phyloP scores from a whole-genome alignment of 2,113 vertebrate genomes.

The Leptocoma aspasia region DNA sequence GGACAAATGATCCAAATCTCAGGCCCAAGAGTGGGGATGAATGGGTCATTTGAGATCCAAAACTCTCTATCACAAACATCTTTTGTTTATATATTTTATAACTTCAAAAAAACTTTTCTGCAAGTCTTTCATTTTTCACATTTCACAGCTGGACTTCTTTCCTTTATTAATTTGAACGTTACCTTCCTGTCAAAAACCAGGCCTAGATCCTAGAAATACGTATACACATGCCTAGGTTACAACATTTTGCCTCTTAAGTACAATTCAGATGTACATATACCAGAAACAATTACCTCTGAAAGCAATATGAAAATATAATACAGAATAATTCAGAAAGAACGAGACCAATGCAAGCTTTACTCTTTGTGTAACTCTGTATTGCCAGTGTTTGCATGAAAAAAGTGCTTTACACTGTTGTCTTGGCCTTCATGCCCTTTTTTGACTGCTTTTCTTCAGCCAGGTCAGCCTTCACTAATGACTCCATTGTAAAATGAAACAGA shows the following conservation, averaged over 20 bases:
- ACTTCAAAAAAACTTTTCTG: not conserved
- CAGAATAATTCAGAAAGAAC: not conserved
- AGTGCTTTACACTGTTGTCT: not conserved
- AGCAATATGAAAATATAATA: not conserved
- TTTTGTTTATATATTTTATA: not conserved
- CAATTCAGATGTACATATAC: not conserved
- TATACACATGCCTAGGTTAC: fast-evolving
- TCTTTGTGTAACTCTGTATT: not conserved
- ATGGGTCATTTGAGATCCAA: not conserved
- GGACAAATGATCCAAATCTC: too few relatives aligned
- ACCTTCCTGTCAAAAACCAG: not conserved
- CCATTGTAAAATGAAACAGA: not conserved
- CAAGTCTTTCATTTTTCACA: not conserved
- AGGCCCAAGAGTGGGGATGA: not conserved
- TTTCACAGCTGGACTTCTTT: not conserved
- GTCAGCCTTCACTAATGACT: not conserved
- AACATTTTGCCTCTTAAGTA: not conserved
- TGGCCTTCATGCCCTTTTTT: not conserved
- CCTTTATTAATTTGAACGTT: not conserved
- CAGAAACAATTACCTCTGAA: not conserved
- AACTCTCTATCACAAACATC: not conserved
- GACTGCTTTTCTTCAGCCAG: not conserved
- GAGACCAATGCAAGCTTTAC: fast-evolving
- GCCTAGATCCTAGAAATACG: not conserved
- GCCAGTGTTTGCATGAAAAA: not conserved